These are phyloP conservation scores for Strigops habroptila DNA, from an alignment of 2,113 vertebrate genomes.

Conservation along the genomic window DNA sequence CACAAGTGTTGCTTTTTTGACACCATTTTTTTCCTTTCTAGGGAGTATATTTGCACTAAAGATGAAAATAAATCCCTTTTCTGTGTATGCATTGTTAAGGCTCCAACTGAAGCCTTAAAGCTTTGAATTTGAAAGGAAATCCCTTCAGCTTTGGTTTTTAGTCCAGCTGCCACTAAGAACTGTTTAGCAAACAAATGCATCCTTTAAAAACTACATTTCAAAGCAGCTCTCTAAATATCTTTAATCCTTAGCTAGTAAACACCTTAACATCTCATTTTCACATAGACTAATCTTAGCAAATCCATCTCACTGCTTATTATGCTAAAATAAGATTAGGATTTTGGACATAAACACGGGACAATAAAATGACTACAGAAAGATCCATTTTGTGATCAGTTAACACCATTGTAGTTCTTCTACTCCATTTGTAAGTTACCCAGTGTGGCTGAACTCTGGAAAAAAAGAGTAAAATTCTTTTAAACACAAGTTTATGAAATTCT, in stretches of 20 bases:
- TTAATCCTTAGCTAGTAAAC: neutral
- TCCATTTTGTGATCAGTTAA: neutral
- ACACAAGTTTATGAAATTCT: neutral
- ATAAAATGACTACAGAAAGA: neutral
- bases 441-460: neutral
- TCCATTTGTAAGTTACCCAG: neutral
- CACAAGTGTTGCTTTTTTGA: neutral
- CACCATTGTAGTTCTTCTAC: neutral
- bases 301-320: neutral
- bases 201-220: neutral
- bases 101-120: neutral
- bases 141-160: neutral
- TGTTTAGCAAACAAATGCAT: neutral
- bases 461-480: neutral
- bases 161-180: neutral
- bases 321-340: slow-evolving; percentile 1
- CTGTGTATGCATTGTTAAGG: neutral
- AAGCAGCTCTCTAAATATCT: neutral
- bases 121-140: slow-evolving; percentile 7
- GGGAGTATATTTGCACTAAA: neutral
- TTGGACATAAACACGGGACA: neutral
- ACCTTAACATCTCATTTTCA: neutral
- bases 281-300: neutral
- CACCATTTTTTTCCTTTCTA: neutral
- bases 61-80: neutral